Base-by-base conservation (phyloP, 2,797 vertebrate genomes). In the Tolypeutes matacus region DNA sequence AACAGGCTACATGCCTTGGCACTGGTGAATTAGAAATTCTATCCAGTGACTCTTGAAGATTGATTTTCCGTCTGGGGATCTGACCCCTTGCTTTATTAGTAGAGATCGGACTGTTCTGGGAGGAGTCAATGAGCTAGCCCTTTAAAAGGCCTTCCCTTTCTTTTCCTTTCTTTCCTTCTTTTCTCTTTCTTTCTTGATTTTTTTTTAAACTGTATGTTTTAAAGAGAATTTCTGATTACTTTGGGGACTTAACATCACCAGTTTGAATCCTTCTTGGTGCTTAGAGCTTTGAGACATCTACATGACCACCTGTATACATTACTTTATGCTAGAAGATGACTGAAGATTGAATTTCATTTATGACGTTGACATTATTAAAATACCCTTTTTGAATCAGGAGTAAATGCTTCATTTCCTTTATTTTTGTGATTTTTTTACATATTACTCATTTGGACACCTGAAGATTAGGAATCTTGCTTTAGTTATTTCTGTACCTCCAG, bases 1-100 rank as follows among this genome's bases (percentile, higher is more conserved):
- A 90, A 21, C 49, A 69, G 75, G 64, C 64, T 64, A 6, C 14
- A 3, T 93, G 87, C 64, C 34, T 0, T 56, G 53, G 95, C 95
- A 92, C 96, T 93, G 70, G 91, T 86, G 97, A 98, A 95, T 76
- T 97, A 97, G 98, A 98, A 98, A 98, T 95, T 97, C 97, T 97
- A 97, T 97, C 98, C 96, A 92, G 81, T 89, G 65, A 29, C 96
- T 97, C 69, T 96, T 93, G 62, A 95, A 98, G 98, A 98, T 97
- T 98, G 97, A 97, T 98, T 98, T 98, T 98, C 97, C 97, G 84
- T 98, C 97, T 98, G 97, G 97, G 34, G 97, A 97, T 97, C 97
- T 98, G 98, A 98, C 97, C 97, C 98, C 97, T 97, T 97, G 96
- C 95, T 97, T 93, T 97, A 97, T 96, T 96, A 97, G 95, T 77